Evolutionary conservation across 2,113 vertebrate species (phyloP).

Genomic region (Columba livia): DNA sequence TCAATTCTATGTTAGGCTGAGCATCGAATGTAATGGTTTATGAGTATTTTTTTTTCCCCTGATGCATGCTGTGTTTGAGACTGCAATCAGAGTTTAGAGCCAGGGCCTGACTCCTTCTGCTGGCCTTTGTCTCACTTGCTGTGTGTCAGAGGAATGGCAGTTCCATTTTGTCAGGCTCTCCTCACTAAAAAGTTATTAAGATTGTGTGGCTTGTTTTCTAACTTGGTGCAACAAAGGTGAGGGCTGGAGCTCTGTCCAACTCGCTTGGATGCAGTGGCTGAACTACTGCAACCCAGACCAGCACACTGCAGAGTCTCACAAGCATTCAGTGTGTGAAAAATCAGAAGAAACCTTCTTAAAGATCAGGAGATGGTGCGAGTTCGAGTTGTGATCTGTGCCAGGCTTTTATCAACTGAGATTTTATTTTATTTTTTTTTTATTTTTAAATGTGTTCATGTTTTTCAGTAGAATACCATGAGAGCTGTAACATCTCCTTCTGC

Average conservation of each 20-base stretch:
- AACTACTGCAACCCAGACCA: not conserved
- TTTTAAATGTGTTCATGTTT: fast-evolving
- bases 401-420: not conserved
- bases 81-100: not conserved
- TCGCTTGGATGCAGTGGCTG: not conserved
- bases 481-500: not conserved
- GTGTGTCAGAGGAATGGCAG: not conserved
- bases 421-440: not conserved
- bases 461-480: not conserved
- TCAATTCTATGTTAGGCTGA: not conserved
- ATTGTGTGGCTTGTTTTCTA: not conserved
- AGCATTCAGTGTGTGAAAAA: not conserved
- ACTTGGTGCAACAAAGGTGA: not conserved
- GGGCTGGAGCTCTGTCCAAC: not conserved
- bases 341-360: not conserved
- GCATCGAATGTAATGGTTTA: not conserved
- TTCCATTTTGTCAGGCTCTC: not conserved
- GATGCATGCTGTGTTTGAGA: not conserved
- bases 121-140: not conserved
- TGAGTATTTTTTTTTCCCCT: not conserved
- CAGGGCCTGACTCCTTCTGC: not conserved
- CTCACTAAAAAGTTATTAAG: not conserved
- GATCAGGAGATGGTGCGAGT: not conserved
- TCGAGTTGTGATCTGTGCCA: not conserved
- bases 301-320: not conserved